Evolutionary conservation across 1,140 invertebrate species (phyloP).

Genomic region (Lasioglossum baleicum): DNA sequence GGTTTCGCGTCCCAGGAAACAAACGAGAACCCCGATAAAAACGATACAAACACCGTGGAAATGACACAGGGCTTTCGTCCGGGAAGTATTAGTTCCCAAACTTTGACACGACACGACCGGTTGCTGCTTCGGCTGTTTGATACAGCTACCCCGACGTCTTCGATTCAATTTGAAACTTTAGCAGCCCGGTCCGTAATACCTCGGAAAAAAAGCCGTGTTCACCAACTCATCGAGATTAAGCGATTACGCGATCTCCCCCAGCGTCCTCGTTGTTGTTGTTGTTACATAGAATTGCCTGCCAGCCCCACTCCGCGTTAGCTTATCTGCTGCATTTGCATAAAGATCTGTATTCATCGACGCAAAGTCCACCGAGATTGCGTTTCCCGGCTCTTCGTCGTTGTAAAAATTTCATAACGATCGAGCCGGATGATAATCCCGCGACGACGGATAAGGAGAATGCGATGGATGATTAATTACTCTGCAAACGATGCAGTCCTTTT

Average conservation of each 20-base stretch:
- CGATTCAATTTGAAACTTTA: background rate
- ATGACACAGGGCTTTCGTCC: constrained; percentile 5
- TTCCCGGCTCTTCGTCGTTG: too few relatives aligned
- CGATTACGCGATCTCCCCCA: background rate
- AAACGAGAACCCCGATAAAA: constrained; percentile 55
- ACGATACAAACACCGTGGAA: constrained; percentile 8
- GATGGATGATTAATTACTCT: constrained; percentile 27
- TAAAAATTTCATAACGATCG: constrained; percentile 3
- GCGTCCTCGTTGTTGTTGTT: background rate
- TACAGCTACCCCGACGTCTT: background rate
- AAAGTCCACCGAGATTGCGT: background rate
- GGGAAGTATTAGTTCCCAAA: background rate
- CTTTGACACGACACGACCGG: background rate
- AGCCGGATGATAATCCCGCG: background rate
- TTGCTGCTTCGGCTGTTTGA: background rate
- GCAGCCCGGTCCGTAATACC: background rate
- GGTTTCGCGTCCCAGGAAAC: constrained; percentile 39
- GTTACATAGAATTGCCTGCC: background rate
- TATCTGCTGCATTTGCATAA: background rate
- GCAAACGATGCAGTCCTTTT: constrained; percentile 20
- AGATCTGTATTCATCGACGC: background rate
- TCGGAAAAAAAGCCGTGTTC: background rate
- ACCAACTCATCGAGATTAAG: too few relatives aligned
- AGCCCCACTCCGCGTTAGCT: background rate
- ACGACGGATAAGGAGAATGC: background rate